Base-by-base conservation (phyloP, 2,797 vertebrate genomes). In the Cyclura pinguis region DNA sequence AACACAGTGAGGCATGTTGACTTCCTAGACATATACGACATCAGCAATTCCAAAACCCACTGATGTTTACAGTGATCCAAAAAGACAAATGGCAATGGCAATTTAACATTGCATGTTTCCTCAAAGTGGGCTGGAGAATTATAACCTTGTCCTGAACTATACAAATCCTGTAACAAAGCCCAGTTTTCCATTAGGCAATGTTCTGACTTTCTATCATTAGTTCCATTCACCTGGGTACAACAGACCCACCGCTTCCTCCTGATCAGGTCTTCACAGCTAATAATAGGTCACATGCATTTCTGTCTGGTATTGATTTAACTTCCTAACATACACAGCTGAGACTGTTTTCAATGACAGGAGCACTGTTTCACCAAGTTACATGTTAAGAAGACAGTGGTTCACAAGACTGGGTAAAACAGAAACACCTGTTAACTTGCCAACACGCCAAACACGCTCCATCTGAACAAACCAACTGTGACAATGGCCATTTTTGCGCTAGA, bases 281-380 rank as follows among this genome's bases (percentile, higher is more conserved):
- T 92, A 92, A 87, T 14, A 90, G 7, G 88, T 90, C 88, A 92
- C 92, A 42, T 0, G 88, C 50, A 67, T 69, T 86, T 93, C 90
- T 52, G 84, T 38, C 90, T 91, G 89, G 80, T 93, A 94, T 10
- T 81, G 77, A 95, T 93, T 90, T 90, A 95, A 90, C 87, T 89
- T 96, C 77, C 86, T 93, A 91, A 96, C 87, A 82, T 55, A 91
- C 64, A 22, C 81, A 94, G 93, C 89, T 93, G 90, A 88, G 96
- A 82, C 89, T 96, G 90, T 89, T 93, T 88, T 69, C 93, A 88
- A 55, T 92, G 89, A 94, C 89, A 95, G 92, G 94, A 95, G 93
- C 88, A 94, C 94, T 93, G 89, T 88, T 90, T 94, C 32, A 93
- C 91, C 90, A 93, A 95, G 95, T 89, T 92, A 96, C n/a, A 93